phyloP scores from a whole-genome alignment of 1,140 invertebrate genomes.

The Steinernema khuongi region DNA sequence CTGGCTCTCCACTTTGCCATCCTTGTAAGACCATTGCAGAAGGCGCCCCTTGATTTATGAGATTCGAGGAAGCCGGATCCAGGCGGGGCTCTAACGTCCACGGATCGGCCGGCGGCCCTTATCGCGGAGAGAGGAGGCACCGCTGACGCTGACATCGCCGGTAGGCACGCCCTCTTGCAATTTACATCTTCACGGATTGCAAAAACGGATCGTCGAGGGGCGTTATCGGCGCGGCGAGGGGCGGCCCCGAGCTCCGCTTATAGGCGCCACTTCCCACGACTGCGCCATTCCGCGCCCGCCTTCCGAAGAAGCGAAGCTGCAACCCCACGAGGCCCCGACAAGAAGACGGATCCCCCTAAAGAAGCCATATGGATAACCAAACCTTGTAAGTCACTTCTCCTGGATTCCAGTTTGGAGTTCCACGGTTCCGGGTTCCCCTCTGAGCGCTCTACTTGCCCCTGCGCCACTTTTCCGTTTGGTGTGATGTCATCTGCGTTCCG shows the following conservation, averaged over 20 bases:
- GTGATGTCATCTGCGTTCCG: no score
- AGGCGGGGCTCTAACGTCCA: no score
- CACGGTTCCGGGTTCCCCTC: no score
- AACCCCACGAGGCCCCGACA: not conserved
- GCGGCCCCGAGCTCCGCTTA: not conserved
- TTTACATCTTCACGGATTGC: not conserved
- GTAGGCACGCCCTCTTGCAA: slow-evolving; percentile 2
- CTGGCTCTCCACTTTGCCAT: not conserved
- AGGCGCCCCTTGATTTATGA: not conserved
- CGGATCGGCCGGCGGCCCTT: not conserved
- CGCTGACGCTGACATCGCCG: not conserved
- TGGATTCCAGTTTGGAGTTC: no score
- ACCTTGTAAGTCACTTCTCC: not conserved
- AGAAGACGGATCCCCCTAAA: not conserved
- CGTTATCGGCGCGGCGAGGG: not conserved
- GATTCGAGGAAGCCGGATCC: no score
- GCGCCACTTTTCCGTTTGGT: no score
- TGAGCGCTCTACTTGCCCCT: no score
- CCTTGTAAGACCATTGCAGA: not conserved
- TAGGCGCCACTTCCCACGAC: not conserved
- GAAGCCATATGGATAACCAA: slow-evolving; percentile 6
- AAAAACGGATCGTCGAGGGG: not conserved
- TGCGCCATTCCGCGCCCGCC: not conserved
- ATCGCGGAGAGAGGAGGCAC: slow-evolving; percentile 3
- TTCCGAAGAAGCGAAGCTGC: not conserved